These are phyloP conservation scores for Brachyrhaphis roseni DNA, from an alignment of 2,797 vertebrate genomes.

Conservation along the genomic window DNA sequence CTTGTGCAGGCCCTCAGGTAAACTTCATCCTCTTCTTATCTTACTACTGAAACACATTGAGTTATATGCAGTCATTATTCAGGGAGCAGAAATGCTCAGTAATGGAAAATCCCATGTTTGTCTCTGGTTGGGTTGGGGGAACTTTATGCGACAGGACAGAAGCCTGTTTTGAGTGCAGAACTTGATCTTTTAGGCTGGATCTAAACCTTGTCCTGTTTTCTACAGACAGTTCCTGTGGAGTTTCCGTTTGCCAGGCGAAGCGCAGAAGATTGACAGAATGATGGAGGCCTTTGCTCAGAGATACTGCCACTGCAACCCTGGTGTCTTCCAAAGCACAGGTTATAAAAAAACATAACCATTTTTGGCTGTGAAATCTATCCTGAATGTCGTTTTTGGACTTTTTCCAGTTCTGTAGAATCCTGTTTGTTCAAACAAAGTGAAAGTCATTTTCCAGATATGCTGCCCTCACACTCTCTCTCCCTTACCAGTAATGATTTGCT, in stretches of 20 bases:
- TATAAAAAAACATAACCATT: constrained; percentile 4
- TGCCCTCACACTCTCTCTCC: not conserved
- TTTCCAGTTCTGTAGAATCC: not conserved
- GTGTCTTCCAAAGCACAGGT: constrained; percentile 95
- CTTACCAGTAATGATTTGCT: constrained; percentile 29
- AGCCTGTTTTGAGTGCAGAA: constrained; percentile 7
- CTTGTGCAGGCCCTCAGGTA: constrained; percentile 91
- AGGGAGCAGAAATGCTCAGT: constrained; percentile 11
- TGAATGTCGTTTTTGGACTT: not conserved
- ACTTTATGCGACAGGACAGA: constrained; percentile 1
- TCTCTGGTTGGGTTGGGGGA: not conserved
- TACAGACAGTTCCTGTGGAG: constrained; percentile 94
- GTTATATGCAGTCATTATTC: not conserved
- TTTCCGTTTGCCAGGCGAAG: constrained; percentile 93
- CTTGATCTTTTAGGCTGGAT: constrained; percentile 27
- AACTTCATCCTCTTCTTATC: not conserved
- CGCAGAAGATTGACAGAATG: constrained; percentile 96
- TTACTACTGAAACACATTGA: constrained; percentile 3
- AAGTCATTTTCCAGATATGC: constrained; percentile 8
- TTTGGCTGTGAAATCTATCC: not conserved
- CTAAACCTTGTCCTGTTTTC: constrained; percentile 35
- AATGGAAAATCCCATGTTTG: constrained; percentile 41
- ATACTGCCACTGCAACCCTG: constrained; percentile 94
- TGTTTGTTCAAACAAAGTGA: constrained; percentile 11
- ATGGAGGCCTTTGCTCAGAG: constrained; percentile 97